phyloP scores from a whole-genome alignment of 2,113 vertebrate species.

The Ornithorhynchus anatinus region DNA sequence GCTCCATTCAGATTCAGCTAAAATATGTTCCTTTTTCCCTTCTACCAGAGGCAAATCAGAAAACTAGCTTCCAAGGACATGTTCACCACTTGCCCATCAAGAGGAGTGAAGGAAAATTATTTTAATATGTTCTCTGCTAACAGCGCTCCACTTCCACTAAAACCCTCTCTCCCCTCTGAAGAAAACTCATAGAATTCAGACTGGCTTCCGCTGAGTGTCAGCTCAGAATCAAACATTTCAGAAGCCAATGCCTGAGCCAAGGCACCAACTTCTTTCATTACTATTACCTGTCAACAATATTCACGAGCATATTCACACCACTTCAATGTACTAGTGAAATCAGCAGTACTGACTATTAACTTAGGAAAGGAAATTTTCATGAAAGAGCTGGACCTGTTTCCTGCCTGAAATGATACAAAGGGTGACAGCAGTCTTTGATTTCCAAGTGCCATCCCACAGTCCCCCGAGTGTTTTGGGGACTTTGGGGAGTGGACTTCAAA shows the following conservation, averaged over 20 bases:
- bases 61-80: slow-evolving; percentile 1
- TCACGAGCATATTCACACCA: too few species aligned
- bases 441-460: too few species aligned
- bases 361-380: too few species aligned
- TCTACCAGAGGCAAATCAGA: background rate
- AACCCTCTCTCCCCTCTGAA: background rate
- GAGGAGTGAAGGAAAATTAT: background rate
- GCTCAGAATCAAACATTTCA: background rate
- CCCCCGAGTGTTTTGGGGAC: too few species aligned
- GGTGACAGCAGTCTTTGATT: too few species aligned
- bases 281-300: too few species aligned
- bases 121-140: background rate
- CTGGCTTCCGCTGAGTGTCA: background rate
- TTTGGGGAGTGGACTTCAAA: too few species aligned
- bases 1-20: background rate
- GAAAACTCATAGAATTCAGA: slow-evolving; percentile 10
- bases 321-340: too few species aligned
- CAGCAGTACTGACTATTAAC: too few species aligned
- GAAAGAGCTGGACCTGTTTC: too few species aligned
- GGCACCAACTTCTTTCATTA: too few species aligned
- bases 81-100: background rate
- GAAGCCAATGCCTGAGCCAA: slow-evolving; percentile 29
- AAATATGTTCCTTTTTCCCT: background rate
- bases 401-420: too few species aligned
- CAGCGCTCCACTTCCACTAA: background rate